Conservation (phyloP, 2,797 vertebrate genomes). For the Argentina silus region DNA sequence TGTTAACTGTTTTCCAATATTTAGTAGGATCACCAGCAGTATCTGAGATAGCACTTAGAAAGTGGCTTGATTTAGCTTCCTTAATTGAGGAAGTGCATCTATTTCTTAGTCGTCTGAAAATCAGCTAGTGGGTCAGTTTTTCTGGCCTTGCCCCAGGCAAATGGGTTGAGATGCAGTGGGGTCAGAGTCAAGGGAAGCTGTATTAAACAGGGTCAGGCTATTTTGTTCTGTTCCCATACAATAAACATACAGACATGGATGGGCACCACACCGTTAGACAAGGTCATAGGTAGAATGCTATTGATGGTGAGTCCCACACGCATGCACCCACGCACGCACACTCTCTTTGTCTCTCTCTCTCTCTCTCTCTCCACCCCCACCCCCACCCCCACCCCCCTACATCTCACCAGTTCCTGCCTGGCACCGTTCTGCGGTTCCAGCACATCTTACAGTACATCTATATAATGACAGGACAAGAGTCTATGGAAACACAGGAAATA, state of each 20-base stretch:
- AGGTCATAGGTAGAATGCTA: background rate
- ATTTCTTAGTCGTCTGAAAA: too few species aligned
- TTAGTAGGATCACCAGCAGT: too few species aligned
- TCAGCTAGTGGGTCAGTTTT: too few species aligned
- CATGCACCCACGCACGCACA: background rate
- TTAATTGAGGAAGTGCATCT: background rate
- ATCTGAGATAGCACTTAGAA: too few species aligned
- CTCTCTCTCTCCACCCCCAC: background rate
- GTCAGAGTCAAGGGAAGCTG: background rate
- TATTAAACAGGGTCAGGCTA: background rate
- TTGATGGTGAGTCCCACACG: background rate
- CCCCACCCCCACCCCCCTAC: background rate
- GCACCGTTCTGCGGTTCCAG: constrained; percentile 12
- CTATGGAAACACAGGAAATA: constrained; percentile 43
- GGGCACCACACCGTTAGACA: background rate
- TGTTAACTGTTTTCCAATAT: too few species aligned
- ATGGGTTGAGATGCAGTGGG: too few species aligned
- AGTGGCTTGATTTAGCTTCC: too few species aligned
- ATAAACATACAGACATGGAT: background rate
- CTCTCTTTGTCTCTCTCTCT: background rate
- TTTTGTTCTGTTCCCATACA: background rate
- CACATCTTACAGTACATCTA: constrained; percentile 20
- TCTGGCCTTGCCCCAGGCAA: too few species aligned
- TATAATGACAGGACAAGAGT: constrained; percentile 26
- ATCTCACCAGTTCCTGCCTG: constrained; percentile 23